Evolutionary conservation across 2,113 vertebrate genomes (phyloP), one percentile per base, ranked within the genome.

Genomic region (Pygoscelis antarcticus): DNA sequence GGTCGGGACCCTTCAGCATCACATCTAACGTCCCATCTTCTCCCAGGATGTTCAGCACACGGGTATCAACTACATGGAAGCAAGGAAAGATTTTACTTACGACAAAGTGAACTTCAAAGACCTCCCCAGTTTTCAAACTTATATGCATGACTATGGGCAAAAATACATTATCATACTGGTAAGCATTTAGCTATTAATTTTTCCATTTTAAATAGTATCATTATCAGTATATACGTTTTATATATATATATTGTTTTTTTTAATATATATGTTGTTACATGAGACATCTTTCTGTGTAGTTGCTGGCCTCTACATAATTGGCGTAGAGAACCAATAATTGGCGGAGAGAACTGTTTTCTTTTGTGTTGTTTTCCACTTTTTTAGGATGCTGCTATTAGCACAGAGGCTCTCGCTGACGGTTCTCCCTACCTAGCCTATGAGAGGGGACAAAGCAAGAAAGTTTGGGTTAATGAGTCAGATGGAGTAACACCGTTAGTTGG

Each of bases 31-130:
- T 8, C 38, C 15, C 15, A 13, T 22, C 75, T 32, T 83, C 23
- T 95, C 96, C 64, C 94, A 99, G 99, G 99, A 99, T 32, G 97
- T 99, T 87, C 99, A 99, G 79, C 98, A 99, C 97, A 99, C 98
- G 22, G 99, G 99, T 87, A 99, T 99, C 57, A 99, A 99, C 96
- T 99, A 99, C 90, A 99, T 99, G 99, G 99, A 99, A 83, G 93
- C 98, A 1, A 99, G 98, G 84, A 99, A 99, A 94, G 99, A 98
- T 87, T 99, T 99, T 76, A 99, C 99, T 3, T 99, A 99, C 36
- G 98, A 99, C 85, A 49, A 92, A 79, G 95, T 87, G 20, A 96
- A 97, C 1, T 99, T 99, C 91, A 72, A 13, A 0, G 98, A 98
- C 3, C 98, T 99, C n/a, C 99, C 99, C 66, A 60, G 96, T 44